Percentiles rank a stretch among this genome's conserved stretches.
Conservation (phyloP, 2,797 vertebrate genomes). For the Varecia variegata region DNA sequence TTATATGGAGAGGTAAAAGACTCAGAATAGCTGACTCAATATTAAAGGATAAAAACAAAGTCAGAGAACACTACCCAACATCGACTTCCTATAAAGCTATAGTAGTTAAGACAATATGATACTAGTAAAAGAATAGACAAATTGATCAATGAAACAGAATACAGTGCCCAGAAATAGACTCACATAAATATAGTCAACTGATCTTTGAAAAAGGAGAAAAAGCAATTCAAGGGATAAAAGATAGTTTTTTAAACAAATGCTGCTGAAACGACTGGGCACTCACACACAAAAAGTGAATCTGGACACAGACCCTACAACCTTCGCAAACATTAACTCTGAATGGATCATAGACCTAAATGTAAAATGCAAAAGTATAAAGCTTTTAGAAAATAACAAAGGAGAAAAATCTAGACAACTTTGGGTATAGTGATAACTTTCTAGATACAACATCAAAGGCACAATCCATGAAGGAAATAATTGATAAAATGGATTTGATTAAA, state of each 20-base stretch:
- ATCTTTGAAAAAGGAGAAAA: neutral
- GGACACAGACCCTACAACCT: neutral
- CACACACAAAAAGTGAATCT: neutral
- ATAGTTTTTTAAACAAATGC: neutral
- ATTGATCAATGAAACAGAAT: neutral
- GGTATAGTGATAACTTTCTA: neutral
- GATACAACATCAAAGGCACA: neutral
- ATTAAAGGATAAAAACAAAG: neutral
- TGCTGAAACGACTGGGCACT: neutral
- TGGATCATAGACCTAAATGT: neutral
- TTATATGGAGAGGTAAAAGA: neutral
- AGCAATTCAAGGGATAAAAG: neutral
- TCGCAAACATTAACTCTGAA: neutral
- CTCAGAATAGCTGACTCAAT: neutral
- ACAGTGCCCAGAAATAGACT: neutral
- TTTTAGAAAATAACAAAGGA: neutral
- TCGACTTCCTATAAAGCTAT: neutral
- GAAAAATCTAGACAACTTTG: neutral
- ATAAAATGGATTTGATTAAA: neutral
- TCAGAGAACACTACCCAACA: neutral
- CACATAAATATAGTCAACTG: neutral
- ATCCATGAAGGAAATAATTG: neutral
- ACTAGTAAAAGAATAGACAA: neutral
- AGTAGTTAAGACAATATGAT: neutral
- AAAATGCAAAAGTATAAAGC: neutral